Base-by-base conservation (phyloP, 2,888 invertebrate species). In the Noctuana brunneofusca region DNA sequence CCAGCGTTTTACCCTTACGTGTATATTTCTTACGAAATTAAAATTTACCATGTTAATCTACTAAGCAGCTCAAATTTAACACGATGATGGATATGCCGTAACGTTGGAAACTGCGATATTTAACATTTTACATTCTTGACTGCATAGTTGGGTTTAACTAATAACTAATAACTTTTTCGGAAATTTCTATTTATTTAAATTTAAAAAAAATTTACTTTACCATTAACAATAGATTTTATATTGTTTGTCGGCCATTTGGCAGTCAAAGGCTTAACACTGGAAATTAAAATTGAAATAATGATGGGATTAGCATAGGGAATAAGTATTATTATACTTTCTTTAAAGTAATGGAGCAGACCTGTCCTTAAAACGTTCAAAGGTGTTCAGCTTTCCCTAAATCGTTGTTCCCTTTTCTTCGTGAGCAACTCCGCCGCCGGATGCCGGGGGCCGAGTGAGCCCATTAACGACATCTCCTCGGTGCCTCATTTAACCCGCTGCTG, bases 401-500 rank as follows among this genome's bases (percentile, higher is more conserved):
- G 24, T n/a, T 53, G 24, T n/a, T 53, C 60, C 58, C 63, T 64
- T 63, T 65, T 66, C 58, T 64, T 52, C 30, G 65, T 65, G 67
- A 67, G 65, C 79, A 77, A 78, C 81, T 81, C 76, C 76, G 79
- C 79, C 82, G 82, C 88, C 90, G 90, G 89, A 89, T 89, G 80
- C 80, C 69, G 72, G 65, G 68, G 78, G 70, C 72, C 74, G 73
- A 81, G 78, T 83, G 85, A 80, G 79, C 82, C 84, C 88, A 88
- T 90, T 89, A 90, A 87, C 88, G 89, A 83, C 83, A 80, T 83
- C 82, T 82, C 79, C 86, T 84, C 80, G 82, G 83, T 86, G 90
- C 84, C 89, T 91, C 91, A 90, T 91, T 91, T 89, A 89, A 88
- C 89, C 84, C 87, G 86, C 84, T 86, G 84, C 87, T 76, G 84